These are phyloP conservation scores for Alloscopus bannaensis DNA, from an alignment of 2,888 invertebrate species.

Conservation along the genomic window DNA sequence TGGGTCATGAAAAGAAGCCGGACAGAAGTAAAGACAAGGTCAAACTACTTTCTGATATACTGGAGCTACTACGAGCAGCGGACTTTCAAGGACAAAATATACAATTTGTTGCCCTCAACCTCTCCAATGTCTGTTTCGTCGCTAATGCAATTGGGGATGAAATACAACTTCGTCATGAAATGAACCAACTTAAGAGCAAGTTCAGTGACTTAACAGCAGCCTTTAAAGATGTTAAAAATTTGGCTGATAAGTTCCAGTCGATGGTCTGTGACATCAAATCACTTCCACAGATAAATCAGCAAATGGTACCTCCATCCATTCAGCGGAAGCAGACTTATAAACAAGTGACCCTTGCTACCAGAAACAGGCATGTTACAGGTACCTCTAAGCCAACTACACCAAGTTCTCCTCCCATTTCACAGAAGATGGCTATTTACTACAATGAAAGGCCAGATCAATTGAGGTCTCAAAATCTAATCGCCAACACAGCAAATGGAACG, in stretches of 20 bases:
- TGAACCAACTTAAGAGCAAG: background rate
- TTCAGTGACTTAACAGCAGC: background rate
- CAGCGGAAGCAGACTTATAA: background rate
- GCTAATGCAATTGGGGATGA: slow-evolving; percentile 17
- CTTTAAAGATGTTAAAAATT: background rate
- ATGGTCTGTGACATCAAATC: too few relatives aligned
- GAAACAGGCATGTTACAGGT: too few relatives aligned
- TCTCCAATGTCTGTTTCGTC: background rate
- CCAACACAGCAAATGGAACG: background rate
- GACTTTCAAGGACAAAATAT: slow-evolving; percentile 12
- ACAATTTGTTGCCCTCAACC: slow-evolving; percentile 14
- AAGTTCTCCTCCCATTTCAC: slow-evolving; percentile 7
- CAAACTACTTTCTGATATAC: background rate
- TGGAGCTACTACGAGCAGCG: background rate
- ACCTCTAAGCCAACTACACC: background rate
- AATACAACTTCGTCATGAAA: slow-evolving; percentile 1
- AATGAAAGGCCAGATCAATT: too few relatives aligned
- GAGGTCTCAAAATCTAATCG: background rate
- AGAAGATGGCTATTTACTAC: too few relatives aligned
- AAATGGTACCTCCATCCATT: background rate
- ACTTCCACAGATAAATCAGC: background rate
- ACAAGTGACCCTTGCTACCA: background rate
- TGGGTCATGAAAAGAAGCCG: background rate
- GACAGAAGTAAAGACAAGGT: background rate
- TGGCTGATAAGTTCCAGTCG: background rate